These are phyloP conservation scores for Chironomus riparius DNA, from an alignment of 2,888 invertebrate genomes.

Conservation along the genomic window DNA sequence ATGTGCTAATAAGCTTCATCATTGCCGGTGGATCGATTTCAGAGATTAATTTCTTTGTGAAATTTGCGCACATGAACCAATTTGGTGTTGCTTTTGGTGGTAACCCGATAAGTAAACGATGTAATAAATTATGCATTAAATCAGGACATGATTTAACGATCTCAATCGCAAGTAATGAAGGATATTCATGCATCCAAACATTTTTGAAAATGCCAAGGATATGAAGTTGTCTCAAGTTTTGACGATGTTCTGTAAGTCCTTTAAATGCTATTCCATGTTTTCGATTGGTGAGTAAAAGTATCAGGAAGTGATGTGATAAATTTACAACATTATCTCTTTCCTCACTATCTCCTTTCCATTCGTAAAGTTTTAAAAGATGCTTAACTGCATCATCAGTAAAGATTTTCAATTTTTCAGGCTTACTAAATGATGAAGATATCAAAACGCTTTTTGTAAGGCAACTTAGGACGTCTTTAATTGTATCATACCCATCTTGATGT, in stretches of 20 bases:
- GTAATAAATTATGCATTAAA: constrained; percentile 36
- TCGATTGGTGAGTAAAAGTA: constrained; percentile 64
- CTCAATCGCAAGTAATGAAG: constrained; percentile 52
- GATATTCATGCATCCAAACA: constrained; percentile 60
- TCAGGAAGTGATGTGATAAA: constrained; percentile 58
- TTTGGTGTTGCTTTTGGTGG: neutral
- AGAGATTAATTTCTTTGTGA: constrained; percentile 1
- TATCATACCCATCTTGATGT: constrained; percentile 55
- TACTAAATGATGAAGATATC: constrained; percentile 55
- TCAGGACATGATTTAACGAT: constrained; percentile 63
- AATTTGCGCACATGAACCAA: constrained; percentile 24
- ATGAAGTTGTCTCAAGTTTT: constrained; percentile 38
- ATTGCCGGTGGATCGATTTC: neutral
- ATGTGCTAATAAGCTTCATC: neutral
- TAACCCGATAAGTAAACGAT: constrained; percentile 13
- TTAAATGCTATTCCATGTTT: constrained; percentile 69
- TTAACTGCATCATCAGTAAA: constrained; percentile 61
- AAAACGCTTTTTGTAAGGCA: constrained; percentile 59
- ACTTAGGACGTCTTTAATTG: constrained; percentile 56
- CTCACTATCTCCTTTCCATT: constrained; percentile 56
- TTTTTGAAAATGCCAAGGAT: constrained; percentile 55
- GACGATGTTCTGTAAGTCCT: constrained; percentile 46
- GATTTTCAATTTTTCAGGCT: constrained; percentile 61
- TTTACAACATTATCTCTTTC: constrained; percentile 48
- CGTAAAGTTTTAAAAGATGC: constrained; percentile 57